These are phyloP conservation scores for Sebastes glaucus DNA, from an alignment of 2,797 vertebrate species.

Conservation along the genomic window DNA sequence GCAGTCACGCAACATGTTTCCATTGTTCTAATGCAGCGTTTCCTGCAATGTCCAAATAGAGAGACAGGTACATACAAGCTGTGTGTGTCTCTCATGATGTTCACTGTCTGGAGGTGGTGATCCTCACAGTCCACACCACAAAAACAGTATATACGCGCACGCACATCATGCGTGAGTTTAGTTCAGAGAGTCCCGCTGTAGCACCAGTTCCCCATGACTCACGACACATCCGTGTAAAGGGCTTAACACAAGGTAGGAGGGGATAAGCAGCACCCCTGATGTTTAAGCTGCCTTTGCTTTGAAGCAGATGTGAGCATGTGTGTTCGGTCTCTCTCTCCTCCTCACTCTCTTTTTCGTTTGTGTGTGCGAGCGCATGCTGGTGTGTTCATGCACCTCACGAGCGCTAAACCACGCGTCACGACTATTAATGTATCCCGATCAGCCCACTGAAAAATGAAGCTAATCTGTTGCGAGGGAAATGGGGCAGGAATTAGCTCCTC, in stretches of 20 bases:
- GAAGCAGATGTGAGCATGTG: constrained; percentile 64
- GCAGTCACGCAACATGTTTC: constrained; percentile 27
- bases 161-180: constrained; percentile 8
- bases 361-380: constrained; percentile 29
- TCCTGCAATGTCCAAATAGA: constrained; percentile 11
- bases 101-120: constrained; percentile 13
- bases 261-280: constrained; percentile 73
- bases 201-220: constrained; percentile 72
- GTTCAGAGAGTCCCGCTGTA: constrained; percentile 28
- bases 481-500: constrained; percentile 55
- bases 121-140: neutral
- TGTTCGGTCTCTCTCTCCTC: constrained; percentile 18
- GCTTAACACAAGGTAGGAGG: constrained; percentile 79
- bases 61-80: constrained; percentile 22
- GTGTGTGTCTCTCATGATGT: constrained; percentile 9
- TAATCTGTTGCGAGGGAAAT: constrained; percentile 74
- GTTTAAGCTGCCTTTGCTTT: constrained; percentile 71
- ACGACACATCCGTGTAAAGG: constrained; percentile 74
- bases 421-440: constrained; percentile 74
- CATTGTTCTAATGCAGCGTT: constrained; percentile 19
- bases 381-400: constrained; percentile 28
- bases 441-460: constrained; percentile 75
- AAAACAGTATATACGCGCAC: neutral
- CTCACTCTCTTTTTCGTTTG: constrained; percentile 12
- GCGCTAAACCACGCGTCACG: constrained; percentile 55